These are phyloP conservation scores for Gopherus flavomarginatus DNA, from an alignment of 2,113 vertebrate species.

Conservation along the genomic window DNA sequence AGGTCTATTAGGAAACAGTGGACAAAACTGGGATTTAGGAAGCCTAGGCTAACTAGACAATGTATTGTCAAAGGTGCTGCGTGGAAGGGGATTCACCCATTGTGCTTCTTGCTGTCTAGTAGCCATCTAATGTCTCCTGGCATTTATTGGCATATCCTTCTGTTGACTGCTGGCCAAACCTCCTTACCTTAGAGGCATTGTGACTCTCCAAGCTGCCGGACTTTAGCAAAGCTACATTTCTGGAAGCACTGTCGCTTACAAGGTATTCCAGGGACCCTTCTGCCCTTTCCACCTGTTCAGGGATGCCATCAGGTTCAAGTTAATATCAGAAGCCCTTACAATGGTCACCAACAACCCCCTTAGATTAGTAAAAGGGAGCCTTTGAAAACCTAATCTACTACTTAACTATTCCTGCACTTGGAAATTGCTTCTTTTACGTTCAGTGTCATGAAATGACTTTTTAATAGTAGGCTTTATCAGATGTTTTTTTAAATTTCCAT, in stretches of 20 bases:
- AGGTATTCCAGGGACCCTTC: not conserved
- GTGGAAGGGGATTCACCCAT: not conserved
- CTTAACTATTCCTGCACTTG: not conserved
- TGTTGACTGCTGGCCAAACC: not conserved
- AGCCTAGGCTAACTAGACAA: not conserved
- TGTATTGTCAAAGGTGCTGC: not conserved
- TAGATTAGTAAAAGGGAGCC: not conserved
- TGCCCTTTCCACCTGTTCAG: not conserved
- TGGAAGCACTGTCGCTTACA: accelerated
- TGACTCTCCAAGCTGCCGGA: not conserved
- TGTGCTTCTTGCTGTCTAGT: not conserved
- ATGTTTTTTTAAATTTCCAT: not conserved
- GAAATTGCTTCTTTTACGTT: not conserved
- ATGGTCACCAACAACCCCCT: not conserved
- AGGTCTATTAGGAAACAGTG: not conserved
- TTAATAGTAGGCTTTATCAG: not conserved
- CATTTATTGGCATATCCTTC: not conserved
- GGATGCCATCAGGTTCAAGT: not conserved
- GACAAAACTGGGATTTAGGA: not conserved
- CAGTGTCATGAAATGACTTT: not conserved
- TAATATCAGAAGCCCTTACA: not conserved
- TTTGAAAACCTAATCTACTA: not conserved
- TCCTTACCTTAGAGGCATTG: not conserved
- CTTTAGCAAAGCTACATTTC: accelerated
- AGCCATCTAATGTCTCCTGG: not conserved